Evolutionary conservation across 2,888 invertebrate species (phyloP), one percentile per base, ranked within the genome.

Genomic region (Thalpophila matura): DNA sequence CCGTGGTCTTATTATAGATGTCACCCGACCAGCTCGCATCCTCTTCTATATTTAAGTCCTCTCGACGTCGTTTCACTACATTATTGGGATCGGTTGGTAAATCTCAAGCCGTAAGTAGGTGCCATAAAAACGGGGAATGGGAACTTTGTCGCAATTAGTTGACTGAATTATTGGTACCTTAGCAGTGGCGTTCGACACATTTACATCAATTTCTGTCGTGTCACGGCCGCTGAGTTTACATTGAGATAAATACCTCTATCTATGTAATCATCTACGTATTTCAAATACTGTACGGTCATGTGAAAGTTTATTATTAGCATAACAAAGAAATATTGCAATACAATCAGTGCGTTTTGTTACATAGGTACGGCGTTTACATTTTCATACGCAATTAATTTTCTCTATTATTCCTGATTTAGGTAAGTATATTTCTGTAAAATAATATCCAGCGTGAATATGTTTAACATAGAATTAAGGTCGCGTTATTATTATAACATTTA

Each of bases 1-100:
- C 84, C 91, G 92, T 90, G 91, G 84, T 91, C 94, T 95, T 94
- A 94, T 93, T 94, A 92, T 95, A 95, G 95, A 92, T 93, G 95
- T 93, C 94, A 94, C 88, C 90, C 92, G 93, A 93, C 92, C 94
- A 91, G 92, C 92, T 90, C 89, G 90, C 91, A 93, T 94, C 92
- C 91, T 90, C 90, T 89, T 93, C 93, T 95, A 94, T 91, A 94
- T 94, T 91, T 94, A 94, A 93, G 87, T 82, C 82, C 86, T 84
- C 89, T 86, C 88, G 80, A 82, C 88, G 87, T 80, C 85, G 86
- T 84, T 85, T 84, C 86, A 81, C 85, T 84, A 85, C 84, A 87
- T 86, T 85, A 83, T 84, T 82, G 80, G 79, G 83, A 84, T 84
- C 82, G 80, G 66, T 77, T 83, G 82, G 85, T 82, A 80, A 85